Base-by-base conservation (phyloP, 1,140 invertebrate species). In the Lordiphosa collinella region DNA sequence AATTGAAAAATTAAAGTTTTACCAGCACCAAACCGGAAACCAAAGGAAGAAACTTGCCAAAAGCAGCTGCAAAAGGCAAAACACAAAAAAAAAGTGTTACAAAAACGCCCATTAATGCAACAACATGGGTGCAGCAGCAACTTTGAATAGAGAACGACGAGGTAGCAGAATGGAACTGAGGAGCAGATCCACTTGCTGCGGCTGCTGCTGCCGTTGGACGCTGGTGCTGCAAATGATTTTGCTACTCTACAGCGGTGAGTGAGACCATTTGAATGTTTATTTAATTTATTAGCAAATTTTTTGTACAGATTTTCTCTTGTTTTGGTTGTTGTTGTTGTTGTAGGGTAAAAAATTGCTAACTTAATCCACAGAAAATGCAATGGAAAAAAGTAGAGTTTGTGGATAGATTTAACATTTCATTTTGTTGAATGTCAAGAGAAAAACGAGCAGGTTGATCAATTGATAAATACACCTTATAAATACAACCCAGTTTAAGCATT, bases 1-100 rank as follows among this genome's bases (percentile, higher is more conserved):
- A 82, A 82, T 82, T 82, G 76, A 82, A 84, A 80, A 82, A 82
- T 76, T 82, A 72, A 82, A 82, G 78, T 80, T 80, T 73, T 38
- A 67, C 37, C 40, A 25, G 22, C 49, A 13, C 18, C 43, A 54
- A 51, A 52, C 44, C 51, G 46, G 18, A 54, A 65, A 75, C 41
- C 14, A 36, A 44, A 31, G 13, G 16, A 22, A 16, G 22, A 6
- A 25, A 25, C 22, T 25, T 18, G 18, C 18, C 18, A 22, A 41
- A 14, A 4, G 7, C 13, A 12, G 5, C 9, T 11, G n/a, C 16
- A 49, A 49, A 9, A 5, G 50, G 43, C 31, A 59, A 65, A 61
- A 52, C 52, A 41, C 4, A 22, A 48, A 65, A 60, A 54, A 35
- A 44, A 11, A 44, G 41, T 9, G 47, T 11, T 4, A 18, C 12